phyloP scores from a whole-genome alignment of 2,888 invertebrate genomes.

The Holacanthella duospinosa region DNA sequence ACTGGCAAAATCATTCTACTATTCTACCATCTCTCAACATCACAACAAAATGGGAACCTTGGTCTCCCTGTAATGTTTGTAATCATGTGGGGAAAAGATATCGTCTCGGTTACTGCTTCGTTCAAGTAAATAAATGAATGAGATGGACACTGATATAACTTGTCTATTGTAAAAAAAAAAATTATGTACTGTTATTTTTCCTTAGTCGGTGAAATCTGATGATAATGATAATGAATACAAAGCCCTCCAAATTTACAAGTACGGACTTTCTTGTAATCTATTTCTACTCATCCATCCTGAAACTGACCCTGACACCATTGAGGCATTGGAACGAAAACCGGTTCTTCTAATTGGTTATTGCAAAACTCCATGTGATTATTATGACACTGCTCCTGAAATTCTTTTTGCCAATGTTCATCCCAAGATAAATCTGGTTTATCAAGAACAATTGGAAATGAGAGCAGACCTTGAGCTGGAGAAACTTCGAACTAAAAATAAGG shows the following conservation, averaged over 20 bases:
- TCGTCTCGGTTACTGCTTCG: constrained; percentile 1
- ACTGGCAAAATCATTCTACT: neutral
- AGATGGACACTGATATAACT: no score
- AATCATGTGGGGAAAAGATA: constrained; percentile 1
- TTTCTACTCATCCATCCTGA: constrained; percentile 3
- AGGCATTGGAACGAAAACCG: neutral
- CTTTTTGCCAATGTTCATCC: neutral
- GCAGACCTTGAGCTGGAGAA: neutral
- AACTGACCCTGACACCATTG: neutral
- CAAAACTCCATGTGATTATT: constrained; percentile 7
- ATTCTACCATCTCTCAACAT: neutral
- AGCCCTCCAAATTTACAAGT: constrained; percentile 3
- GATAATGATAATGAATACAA: neutral
- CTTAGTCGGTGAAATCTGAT: no score
- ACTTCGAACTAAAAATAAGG: neutral
- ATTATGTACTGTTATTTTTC: no score
- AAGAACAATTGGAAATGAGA: constrained; percentile 3
- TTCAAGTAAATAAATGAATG: constrained; percentile 6
- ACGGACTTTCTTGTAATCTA: constrained; percentile 6
- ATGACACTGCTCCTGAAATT: neutral
- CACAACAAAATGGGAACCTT: constrained; percentile 5
- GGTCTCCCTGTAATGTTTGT: constrained; percentile 6
- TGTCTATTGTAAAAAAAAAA: no score
- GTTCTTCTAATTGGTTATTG: constrained; percentile 4
- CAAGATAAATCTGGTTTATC: neutral